A percentile compares a stretch with the other conserved stretches of the same genome.
Conservation (phyloP, 2,888 invertebrate species). For the Megaustenia siamemsis region DNA sequence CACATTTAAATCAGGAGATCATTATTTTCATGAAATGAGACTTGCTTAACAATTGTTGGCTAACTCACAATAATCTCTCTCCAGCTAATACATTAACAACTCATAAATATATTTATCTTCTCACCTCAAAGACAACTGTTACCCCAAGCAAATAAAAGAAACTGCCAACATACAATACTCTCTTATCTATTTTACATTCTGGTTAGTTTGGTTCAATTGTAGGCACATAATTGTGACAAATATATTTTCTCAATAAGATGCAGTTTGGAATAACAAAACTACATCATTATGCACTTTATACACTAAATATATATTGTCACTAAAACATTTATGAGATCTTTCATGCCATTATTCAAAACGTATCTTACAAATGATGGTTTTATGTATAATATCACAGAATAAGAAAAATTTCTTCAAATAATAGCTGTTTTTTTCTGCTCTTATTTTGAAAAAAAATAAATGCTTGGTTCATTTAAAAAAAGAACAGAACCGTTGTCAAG, state of each 20-base stretch:
- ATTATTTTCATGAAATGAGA: background rate
- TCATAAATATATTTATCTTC: background rate
- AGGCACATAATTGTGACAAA: background rate
- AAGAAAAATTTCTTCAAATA: background rate
- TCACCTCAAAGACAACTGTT: background rate
- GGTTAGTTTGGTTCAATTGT: background rate
- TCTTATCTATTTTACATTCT: background rate
- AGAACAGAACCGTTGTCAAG: background rate
- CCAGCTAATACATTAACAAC: background rate
- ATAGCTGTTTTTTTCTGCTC: background rate
- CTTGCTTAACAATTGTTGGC: background rate
- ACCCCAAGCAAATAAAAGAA: background rate
- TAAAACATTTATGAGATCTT: background rate
- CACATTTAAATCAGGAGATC: no score
- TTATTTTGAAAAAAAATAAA: background rate
- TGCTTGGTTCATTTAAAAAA: background rate
- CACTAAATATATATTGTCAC: background rate
- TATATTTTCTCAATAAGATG: background rate
- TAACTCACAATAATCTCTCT: no score
- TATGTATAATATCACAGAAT: conserved; percentile 13
- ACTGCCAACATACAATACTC: background rate
- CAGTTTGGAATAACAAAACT: background rate
- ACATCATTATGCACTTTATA: background rate
- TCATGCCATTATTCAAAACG: background rate
- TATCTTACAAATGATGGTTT: background rate